These are phyloP conservation scores for Solenopsis fugax DNA, from an alignment of 1,140 invertebrate species.

Conservation along the genomic window DNA sequence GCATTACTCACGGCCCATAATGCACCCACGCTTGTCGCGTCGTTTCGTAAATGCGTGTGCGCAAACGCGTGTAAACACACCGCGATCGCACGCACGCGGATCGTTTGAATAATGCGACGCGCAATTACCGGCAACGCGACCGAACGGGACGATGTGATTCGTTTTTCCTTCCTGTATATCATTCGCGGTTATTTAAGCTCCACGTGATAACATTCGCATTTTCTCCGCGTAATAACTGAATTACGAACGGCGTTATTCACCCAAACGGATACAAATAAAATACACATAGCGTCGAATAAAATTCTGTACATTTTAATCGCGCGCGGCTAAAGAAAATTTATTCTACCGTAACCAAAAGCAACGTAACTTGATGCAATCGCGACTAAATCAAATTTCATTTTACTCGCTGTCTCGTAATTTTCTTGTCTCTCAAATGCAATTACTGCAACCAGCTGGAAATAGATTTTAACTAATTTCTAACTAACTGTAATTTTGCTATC, in stretches of 20 bases:
- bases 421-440: constrained; percentile 1
- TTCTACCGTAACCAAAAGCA: neutral
- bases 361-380: neutral
- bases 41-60: constrained; percentile 64
- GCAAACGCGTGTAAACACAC: constrained; percentile 74
- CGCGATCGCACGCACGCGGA: constrained; percentile 63
- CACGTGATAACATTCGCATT: constrained; percentile 43
- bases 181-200: constrained; percentile 60
- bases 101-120: constrained; percentile 74
- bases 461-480: neutral
- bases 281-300: constrained; percentile 15
- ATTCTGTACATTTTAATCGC: constrained; percentile 1
- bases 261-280: constrained; percentile 29
- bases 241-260: constrained; percentile 38
- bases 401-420: neutral
- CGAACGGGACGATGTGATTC: constrained; percentile 68
- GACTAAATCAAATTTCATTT: constrained; percentile 8
- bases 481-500: neutral
- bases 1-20: constrained; percentile 67
- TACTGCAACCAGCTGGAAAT: neutral
- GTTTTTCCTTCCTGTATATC: constrained; percentile 64
- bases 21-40: constrained; percentile 55
- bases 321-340: neutral
- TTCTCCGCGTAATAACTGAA: constrained; percentile 38
- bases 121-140: constrained; percentile 72